Evolutionary conservation across 2,113 vertebrate genomes (phyloP), one percentile per base, ranked within the genome.

Genomic region (Paramormyrops kingsleyae): DNA sequence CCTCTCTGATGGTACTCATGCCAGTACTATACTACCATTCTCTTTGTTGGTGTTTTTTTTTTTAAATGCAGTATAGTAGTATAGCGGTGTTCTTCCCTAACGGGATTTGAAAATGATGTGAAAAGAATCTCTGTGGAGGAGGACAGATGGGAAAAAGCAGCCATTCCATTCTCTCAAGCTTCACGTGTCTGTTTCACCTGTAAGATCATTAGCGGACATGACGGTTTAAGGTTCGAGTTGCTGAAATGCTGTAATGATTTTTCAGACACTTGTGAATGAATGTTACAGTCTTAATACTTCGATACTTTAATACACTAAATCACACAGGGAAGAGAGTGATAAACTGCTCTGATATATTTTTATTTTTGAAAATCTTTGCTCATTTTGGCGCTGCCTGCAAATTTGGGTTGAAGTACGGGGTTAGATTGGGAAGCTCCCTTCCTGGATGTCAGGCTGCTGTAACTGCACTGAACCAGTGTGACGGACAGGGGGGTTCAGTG

Each of bases 341-440:
- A 56, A 90, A 87, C 89, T 91, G 90, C 86, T 91, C 88, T 92
- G 91, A 92, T 77, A 27, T 91, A 93, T 94, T 62, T 91, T 92
- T 91, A 88, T 87, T 91, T 94, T 92, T 94, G 94, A 93, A 96
- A 96, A 95, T 96, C 95, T 97, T 98, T 97, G 97, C 97, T 98
- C 96, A 97, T 95, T 89, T 47, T 39, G 42, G 35, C 27, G 12
- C 31, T 50, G n/a, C 19, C 52, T 83, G 59, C 83, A n/a, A 87
- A n/a, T 49, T 66, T 74, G 62, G 74, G 46, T 27, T 56, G 59
- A 83, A 19, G 44, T 90, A 10, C 13, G 2, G 47, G 50, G n/a
- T 84, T 5, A 5, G 59, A 39, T 35, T 21, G 66, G 12, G 49
- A n/a, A 24, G 4, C 31, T 83, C 3, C 44, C 15, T 47, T 88